These are phyloP conservation scores for Brachionus rubens DNA, from an alignment of 1,140 invertebrate species.

Conservation along the genomic window DNA sequence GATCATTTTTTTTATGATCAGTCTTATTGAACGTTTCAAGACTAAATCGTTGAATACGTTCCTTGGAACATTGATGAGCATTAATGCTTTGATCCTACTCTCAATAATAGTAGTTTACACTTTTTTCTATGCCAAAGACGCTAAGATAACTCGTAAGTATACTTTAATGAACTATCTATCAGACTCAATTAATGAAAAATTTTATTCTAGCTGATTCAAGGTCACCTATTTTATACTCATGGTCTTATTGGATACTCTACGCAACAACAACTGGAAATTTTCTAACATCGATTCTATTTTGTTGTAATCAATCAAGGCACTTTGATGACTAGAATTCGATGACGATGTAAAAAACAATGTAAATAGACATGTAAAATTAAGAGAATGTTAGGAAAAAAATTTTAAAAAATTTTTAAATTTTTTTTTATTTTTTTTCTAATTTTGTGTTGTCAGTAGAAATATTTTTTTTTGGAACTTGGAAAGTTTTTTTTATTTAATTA, in stretches of 20 bases:
- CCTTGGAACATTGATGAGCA: constrained; percentile 12
- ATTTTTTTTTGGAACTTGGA: too few relatives aligned
- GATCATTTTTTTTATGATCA: constrained; percentile 28
- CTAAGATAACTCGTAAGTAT: constrained; percentile 41
- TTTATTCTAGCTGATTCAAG: constrained; percentile 41
- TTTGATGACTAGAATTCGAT: not conserved
- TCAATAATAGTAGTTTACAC: constrained; percentile 33
- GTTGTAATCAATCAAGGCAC: not conserved
- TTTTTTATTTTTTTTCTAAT: too few relatives aligned
- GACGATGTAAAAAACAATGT: not conserved
- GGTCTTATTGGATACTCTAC: constrained; percentile 44
- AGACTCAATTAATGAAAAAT: too few relatives aligned
- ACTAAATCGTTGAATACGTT: constrained; percentile 35
- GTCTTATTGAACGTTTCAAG: constrained; percentile 36
- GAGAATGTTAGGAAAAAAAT: not conserved
- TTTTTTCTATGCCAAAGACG: constrained; percentile 42
- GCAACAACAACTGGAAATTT: constrained; percentile 9
- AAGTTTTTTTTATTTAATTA: too few relatives aligned
- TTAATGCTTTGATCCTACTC: not conserved
- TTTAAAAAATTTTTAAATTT: too few relatives aligned
- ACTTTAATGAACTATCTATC: too few relatives aligned
- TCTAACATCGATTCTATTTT: constrained; percentile 31
- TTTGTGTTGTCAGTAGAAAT: too few relatives aligned
- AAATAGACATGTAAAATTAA: constrained; percentile 14
- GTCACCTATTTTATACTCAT: constrained; percentile 29